Base-by-base conservation (phyloP, 1,140 invertebrate species). In the Drosophila tristis region DNA sequence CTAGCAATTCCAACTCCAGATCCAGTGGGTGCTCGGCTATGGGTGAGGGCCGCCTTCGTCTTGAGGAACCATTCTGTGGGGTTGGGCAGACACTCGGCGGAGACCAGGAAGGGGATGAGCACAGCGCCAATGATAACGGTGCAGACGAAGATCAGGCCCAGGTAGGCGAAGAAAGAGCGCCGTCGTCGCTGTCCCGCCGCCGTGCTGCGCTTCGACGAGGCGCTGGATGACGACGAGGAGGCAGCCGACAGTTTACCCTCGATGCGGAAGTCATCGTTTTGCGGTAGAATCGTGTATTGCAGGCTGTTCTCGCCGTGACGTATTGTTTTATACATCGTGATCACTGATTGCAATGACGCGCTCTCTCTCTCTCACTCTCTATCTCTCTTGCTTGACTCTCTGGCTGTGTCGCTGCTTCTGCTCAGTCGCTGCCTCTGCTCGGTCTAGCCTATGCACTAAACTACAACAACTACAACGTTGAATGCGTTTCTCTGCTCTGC, bases 321-420 rank as follows among this genome's bases (percentile, higher is more conserved):
- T 81, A 96, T 95, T 50, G 95, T 96, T 93, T 96, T 95, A 92
- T 95, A 96, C 95, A 96, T 95, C 76, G 92, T 93, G 35, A 56
- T 50, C 9, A 13, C n/a, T 50, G 61, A 25, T 44, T 26, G 26
- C 16, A 25, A 4, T 26, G 6, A 35, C 31, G 16, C 20, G 26
- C 44, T 48, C 11, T 13, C 23, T 29, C 15, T 25, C n/a, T 44
- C 23, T 25, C 16, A 16, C 31, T 9, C 16, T 45, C 45, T 9
- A 16, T 13, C 16, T 45, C 45, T 9, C 29, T 13, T 4, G 29
- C 3, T 16, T 5, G n/a, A 31, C n/a, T 31, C 3, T 23, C 26
- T 51, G 4, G 20, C 20, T 11, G 15, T 39, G 15, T 16, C 16
- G 42, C 7, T 59, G 43, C 31, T 9, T 6, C 2, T 25, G 9